Percentiles rank a stretch among this genome's conserved stretches.
phyloP scores from a whole-genome alignment of 2,888 invertebrate species.

The Lissocephala sabroskyi region DNA sequence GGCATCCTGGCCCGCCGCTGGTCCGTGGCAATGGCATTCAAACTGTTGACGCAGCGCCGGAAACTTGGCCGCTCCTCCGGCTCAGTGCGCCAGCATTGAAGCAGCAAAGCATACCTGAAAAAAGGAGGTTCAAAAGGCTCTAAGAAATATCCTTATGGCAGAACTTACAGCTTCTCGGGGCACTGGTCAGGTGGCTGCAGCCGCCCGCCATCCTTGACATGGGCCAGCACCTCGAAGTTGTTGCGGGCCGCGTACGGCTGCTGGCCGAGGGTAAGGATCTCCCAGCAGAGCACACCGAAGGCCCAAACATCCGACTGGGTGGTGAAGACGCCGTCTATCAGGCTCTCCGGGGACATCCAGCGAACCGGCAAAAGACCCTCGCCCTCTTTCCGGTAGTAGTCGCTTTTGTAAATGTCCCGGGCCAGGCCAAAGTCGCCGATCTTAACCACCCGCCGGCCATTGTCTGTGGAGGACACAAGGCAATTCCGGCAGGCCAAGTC shows the following conservation, averaged over 20 bases:
- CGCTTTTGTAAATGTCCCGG: conserved; percentile 96
- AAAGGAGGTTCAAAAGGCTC: neutral
- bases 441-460: conserved; percentile 77
- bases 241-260: conserved; percentile 96
- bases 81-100: conserved; percentile 89
- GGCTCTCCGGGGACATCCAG: conserved; percentile 99
- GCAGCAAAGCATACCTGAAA: conserved; percentile 86
- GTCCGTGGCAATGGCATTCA: conserved; percentile 58
- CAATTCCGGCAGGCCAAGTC: conserved; percentile 98
- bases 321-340: conserved; percentile 96
- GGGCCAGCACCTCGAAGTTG: conserved; percentile 92
- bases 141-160: neutral
- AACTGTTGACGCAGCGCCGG: conserved; percentile 80
- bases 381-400: conserved; percentile 97
- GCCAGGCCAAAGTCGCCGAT: conserved; percentile 98
- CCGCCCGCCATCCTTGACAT: conserved; percentile 89
- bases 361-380: conserved; percentile 92
- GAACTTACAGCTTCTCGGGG: conserved; percentile 82
- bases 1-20: conserved; percentile 35
- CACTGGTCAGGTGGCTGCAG: conserved; percentile 88
- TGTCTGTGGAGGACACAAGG: conserved; percentile 80
- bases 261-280: conserved; percentile 95
- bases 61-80: conserved; percentile 91
- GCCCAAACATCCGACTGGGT: conserved; percentile 98
- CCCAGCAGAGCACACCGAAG: conserved; percentile 95